Evolutionary conservation across 2,797 vertebrate species (phyloP).

Genomic region (Myotis daubentonii): DNA sequence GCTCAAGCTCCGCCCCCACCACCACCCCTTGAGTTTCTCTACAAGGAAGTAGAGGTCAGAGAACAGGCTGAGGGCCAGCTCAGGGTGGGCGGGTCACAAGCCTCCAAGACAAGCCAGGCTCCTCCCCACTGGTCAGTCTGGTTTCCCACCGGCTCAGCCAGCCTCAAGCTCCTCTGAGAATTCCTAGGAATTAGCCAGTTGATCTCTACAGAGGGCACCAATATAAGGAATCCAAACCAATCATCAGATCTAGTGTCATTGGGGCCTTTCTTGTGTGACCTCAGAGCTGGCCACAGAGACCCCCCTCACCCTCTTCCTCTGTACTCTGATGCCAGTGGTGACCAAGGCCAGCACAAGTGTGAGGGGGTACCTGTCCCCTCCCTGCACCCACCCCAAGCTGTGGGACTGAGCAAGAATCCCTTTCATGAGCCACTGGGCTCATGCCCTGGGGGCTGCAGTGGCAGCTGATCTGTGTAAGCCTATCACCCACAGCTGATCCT

Average conservation of each 20-base stretch:
- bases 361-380: background rate
- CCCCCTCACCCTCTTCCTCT: constrained; percentile 11
- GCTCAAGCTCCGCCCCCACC: too few relatives aligned
- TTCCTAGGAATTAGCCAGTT: constrained; percentile 35
- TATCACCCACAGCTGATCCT: constrained; percentile 77
- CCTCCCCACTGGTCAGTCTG: background rate
- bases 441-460: background rate
- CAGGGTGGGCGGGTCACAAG: too few relatives aligned
- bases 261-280: background rate
- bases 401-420: constrained; percentile 77
- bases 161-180: background rate
- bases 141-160: background rate
- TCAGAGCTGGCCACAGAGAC: constrained; percentile 55
- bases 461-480: constrained; percentile 80
- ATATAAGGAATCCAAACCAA: constrained; percentile 59
- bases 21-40: background rate
- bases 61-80: background rate
- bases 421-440: constrained; percentile 41
- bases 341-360: background rate
- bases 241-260: background rate
- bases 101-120: background rate
- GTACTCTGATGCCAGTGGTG: constrained; percentile 56
- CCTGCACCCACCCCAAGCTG: constrained; percentile 62
- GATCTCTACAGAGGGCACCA: constrained; percentile 50
- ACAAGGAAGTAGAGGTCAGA: background rate